phyloP scores from a whole-genome alignment of 2,113 vertebrate species.

The Chrysemys picta region DNA sequence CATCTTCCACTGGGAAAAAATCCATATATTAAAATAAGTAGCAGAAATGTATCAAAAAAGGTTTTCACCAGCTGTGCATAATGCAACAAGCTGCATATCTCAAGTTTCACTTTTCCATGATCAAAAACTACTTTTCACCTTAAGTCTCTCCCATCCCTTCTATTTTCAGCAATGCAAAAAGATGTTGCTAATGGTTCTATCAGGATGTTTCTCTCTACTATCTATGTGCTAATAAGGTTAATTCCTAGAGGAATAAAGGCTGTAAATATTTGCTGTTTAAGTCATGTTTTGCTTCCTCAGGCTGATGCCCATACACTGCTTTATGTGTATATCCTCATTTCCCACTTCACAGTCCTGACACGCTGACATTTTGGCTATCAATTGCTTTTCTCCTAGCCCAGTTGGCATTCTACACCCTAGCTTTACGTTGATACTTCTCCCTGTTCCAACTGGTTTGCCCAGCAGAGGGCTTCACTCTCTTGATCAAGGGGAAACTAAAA shows the following conservation, averaged over 20 bases:
- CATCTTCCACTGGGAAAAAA: neutral
- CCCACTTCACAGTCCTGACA: neutral
- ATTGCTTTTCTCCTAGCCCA: neutral
- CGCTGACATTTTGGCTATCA: neutral
- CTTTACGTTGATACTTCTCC: neutral
- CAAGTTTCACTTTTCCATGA: neutral
- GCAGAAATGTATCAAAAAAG: neutral
- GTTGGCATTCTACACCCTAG: neutral
- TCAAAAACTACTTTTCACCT: neutral
- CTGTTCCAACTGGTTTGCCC: conserved; percentile 30
- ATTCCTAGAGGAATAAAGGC: neutral
- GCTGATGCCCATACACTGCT: neutral
- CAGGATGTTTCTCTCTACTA: neutral
- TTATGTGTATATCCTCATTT: neutral
- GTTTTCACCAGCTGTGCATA: neutral
- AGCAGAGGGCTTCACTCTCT: conserved; percentile 36
- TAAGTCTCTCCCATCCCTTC: neutral
- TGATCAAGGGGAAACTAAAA: neutral
- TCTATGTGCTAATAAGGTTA: neutral
- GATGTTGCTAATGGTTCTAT: neutral
- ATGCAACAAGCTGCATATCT: neutral
- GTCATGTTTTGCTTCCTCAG: neutral
- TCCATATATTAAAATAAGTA: neutral
- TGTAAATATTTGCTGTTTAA: neutral
- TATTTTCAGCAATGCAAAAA: neutral